Evolutionary conservation across 2,797 vertebrate genomes (phyloP), one percentile per base, ranked within the genome.

Genomic region (Fistularia tabacaria): DNA sequence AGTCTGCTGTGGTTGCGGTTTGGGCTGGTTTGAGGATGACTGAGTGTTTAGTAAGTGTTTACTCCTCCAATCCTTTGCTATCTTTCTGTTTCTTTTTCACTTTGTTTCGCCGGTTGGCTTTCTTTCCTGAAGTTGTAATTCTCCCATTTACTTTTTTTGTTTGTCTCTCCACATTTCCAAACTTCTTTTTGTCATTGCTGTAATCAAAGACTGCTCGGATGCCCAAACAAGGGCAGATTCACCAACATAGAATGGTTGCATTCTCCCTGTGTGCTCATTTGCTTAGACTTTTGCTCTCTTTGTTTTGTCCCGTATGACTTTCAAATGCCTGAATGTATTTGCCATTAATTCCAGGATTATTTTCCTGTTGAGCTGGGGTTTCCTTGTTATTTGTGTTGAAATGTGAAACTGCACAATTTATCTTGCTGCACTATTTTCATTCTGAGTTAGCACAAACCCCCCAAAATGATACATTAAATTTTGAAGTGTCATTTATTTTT

Each of bases 161-260:
- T n/a, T 55, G 9, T 44, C 15, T 57, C 49, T 57, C n/a, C 37
- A 7, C 69, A 41, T 61, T 38, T 15, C 36, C 15, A 70, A 75
- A 69, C 62, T 62, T 71, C 7, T 51, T 10, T 52, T 62, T 58
- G 61, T 53, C 63, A 39, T 55, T 57, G 57, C 76, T 69, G 14
- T 36, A 56, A 65, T 70, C 62, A 10, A 59, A 49, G 59, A 73
- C 76, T 80, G 62, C 64, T 56, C 68, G 64, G 54, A 87, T 87
- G 83, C 80, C 89, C 86, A 88, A 90, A 90, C 77, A 89, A 87
- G 89, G 88, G 77, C 54, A 71, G 71, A 65, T 57, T 73, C 66
- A 49, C 76, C 54, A 57, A 60, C 69, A 65, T 66, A 47, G 60
- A 73, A 52, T 77, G 66, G 62, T 60, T 67, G 54, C 54, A 38